Percentiles rank a stretch among this genome's conserved stretches.
These are phyloP conservation scores for Triops cancriformis DNA, from an alignment of 1,140 invertebrate genomes.

Conservation along the genomic window DNA sequence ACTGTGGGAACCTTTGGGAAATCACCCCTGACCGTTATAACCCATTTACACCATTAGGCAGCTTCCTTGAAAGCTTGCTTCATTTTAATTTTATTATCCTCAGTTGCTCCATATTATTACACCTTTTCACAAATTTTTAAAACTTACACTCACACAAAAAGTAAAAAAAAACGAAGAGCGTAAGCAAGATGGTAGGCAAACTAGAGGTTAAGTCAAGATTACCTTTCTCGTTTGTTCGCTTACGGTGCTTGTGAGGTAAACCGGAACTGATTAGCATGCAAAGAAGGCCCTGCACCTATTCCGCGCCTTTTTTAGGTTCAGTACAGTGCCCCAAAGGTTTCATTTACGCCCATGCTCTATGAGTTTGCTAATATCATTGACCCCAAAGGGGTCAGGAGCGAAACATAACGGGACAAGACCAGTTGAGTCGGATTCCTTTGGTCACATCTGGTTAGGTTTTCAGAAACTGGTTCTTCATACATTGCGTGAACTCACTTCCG, in stretches of 20 bases:
- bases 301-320: no score
- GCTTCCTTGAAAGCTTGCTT: no score
- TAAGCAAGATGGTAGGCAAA: background rate
- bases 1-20: background rate
- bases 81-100: no score
- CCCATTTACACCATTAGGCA: background rate
- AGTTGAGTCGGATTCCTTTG: background rate
- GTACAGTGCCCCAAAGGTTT: background rate
- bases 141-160: no score
- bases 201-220: background rate
- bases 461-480: background rate
- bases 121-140: no score
- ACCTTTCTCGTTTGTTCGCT: background rate
- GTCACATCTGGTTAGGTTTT: background rate
- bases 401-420: background rate
- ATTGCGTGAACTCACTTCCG: slow-evolving; percentile 17
- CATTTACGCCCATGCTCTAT: background rate
- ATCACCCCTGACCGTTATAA: background rate
- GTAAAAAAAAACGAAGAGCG: background rate
- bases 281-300: background rate
- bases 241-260: background rate
- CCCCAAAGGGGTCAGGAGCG: background rate
- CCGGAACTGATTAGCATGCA: background rate
- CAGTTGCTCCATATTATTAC: no score
- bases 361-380: background rate